These are phyloP conservation scores for Osmerus eperlanus DNA, from an alignment of 2,113 vertebrate species.

Conservation along the genomic window DNA sequence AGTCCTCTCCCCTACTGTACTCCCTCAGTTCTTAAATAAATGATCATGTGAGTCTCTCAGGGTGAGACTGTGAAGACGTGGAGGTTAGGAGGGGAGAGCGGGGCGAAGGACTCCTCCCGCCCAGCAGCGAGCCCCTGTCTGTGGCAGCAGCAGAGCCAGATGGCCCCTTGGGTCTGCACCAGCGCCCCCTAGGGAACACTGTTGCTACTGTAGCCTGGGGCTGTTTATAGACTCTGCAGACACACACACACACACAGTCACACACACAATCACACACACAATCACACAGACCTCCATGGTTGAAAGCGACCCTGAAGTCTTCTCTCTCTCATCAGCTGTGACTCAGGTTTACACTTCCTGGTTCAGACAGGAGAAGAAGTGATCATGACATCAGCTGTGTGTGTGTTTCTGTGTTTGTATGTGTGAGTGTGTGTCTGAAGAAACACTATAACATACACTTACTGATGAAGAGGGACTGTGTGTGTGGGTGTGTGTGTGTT, in stretches of 20 bases:
- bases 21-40: constrained; percentile 12
- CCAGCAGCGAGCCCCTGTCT: background rate
- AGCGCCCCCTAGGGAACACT: background rate
- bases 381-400: background rate
- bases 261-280: background rate
- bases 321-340: background rate
- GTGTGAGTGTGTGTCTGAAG: background rate
- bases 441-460: no score
- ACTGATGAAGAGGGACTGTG: no score
- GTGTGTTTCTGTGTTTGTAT: background rate
- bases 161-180: background rate
- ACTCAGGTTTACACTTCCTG: background rate
- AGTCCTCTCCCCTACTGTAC: background rate
- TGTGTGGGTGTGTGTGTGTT: background rate
- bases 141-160: background rate
- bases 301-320: no score
- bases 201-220: background rate
- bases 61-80: background rate
- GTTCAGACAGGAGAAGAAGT: background rate
- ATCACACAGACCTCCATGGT: no score
- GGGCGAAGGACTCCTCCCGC: no score
- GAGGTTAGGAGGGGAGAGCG: background rate
- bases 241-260: background rate
- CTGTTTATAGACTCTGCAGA: background rate
- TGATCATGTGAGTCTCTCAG: background rate